Percentiles rank a stretch among this genome's conserved stretches.
These are phyloP conservation scores for Limnephilus auricula DNA, from an alignment of 2,888 invertebrate genomes.

Conservation along the genomic window DNA sequence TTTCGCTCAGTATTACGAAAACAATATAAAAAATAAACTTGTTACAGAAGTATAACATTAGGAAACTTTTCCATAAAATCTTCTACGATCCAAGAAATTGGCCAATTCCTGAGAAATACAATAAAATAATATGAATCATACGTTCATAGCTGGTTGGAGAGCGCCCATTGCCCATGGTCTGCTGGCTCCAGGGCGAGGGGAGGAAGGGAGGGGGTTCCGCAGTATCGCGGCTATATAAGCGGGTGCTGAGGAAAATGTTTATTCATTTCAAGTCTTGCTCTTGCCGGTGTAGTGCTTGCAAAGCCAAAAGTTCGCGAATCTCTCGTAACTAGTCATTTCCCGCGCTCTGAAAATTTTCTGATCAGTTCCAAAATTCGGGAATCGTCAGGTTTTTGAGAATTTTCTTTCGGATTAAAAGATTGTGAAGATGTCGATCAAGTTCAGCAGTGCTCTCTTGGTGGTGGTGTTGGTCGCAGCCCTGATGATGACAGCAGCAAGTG, in stretches of 20 bases:
- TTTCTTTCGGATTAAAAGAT: neutral
- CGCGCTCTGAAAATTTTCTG: neutral
- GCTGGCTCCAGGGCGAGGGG: neutral
- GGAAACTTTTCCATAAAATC: neutral
- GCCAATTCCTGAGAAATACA: neutral
- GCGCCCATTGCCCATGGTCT: neutral
- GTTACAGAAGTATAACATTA: neutral
- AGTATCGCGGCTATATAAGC: slow-evolving; percentile 50
- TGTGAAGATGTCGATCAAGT: slow-evolving; percentile 23
- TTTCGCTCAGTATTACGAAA: too few relatives aligned
- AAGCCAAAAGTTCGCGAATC: neutral
- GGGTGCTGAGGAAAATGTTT: slow-evolving; percentile 30
- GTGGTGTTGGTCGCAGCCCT: neutral
- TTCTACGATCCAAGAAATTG: neutral
- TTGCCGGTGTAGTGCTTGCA: neutral
- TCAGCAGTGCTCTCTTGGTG: slow-evolving; percentile 21
- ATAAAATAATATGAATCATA: neutral
- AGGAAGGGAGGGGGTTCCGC: neutral
- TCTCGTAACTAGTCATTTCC: neutral
- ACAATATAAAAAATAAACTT: neutral
- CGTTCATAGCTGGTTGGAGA: neutral
- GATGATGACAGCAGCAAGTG: slow-evolving; percentile 3
- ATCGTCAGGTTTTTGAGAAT: neutral
- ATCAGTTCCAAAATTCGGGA: neutral
- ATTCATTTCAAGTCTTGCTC: slow-evolving; percentile 35